A percentile compares a stretch with the other conserved stretches of the same genome.
Evolutionary conservation across 2,797 vertebrate species (phyloP).

Genomic region (Sebastes flavidus): DNA sequence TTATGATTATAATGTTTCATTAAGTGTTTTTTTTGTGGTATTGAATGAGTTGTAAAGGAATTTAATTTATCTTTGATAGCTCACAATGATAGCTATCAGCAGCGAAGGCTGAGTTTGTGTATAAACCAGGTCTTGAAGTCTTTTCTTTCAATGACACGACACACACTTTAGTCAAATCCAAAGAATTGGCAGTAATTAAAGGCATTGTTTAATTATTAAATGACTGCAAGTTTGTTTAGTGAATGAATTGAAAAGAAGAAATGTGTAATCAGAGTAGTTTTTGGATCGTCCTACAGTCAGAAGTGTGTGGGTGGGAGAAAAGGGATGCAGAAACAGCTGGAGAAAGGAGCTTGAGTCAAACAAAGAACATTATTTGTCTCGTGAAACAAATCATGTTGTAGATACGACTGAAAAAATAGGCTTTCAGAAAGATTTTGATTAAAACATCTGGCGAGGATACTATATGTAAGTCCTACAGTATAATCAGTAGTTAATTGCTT

Average conservation of each 20-base stretch:
- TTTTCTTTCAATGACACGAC: constrained; percentile 12
- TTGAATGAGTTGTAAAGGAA: neutral
- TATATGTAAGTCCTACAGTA: neutral
- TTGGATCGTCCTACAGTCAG: constrained; percentile 4
- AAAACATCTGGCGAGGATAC: constrained; percentile 3
- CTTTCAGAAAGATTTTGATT: constrained; percentile 9
- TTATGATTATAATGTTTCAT: neutral
- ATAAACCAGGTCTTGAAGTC: neutral
- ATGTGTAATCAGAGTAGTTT: constrained; percentile 24
- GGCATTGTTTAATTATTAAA: neutral
- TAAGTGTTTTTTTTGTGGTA: neutral
- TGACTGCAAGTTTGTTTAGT: neutral
- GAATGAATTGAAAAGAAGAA: constrained; percentile 3
- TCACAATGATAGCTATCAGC: constrained; percentile 21
- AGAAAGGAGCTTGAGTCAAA: constrained; percentile 40
- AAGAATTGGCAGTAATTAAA: neutral
- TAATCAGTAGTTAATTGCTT: neutral
- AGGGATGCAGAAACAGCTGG: constrained; percentile 44
- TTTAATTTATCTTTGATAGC: constrained; percentile 8
- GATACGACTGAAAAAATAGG: neutral
- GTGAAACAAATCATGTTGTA: constrained; percentile 15
- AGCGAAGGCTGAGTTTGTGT: neutral
- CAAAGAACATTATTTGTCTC: constrained; percentile 32
- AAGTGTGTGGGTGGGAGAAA: constrained; percentile 43
- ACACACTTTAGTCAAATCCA: constrained; percentile 10